Base-by-base conservation (phyloP, 2,888 invertebrate species). In the Machimus rusticus region DNA sequence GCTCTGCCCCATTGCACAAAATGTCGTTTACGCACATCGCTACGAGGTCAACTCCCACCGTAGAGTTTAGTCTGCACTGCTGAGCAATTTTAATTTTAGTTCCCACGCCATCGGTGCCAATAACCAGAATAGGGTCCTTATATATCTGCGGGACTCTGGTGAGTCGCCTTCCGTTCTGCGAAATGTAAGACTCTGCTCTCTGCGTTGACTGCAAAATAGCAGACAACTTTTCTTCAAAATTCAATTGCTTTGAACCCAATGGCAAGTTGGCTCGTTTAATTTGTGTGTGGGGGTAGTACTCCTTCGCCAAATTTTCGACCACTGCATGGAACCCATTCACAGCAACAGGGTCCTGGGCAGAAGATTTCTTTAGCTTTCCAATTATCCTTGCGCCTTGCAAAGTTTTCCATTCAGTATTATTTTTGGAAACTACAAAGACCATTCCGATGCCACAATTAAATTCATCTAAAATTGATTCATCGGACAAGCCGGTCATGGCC, bases 21-120 rank as follows among this genome's bases (percentile, higher is more conserved):
- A 99, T 96, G 92, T 99, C 99, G 93, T 99, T 99, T 6, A 98
- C 99, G 91, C 99, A 99, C 99, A 99, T 99, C 12, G 99, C 99
- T 1, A 99, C 99, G 88, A 99, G 94, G 93, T 99, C 99, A 88
- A 98, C 95, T 51, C 99, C 99, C 88, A 99, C 95, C 0, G 96
- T 96, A 88, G 94, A 93, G 92, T 98, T 97, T 14, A 95, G 94
- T 86, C 95, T 94, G 89, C 95, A 95, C 90, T 95, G 94, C 92
- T 98, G 96, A 0, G 99, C 99, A 88, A 97, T 95, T 95, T 97
- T 97, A 12, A 99, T 94, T 92, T 99, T 99, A 0, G 99, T 99
- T 84, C 99, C 99, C 23, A 99, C 99, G n/a, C 99, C 99, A 93
- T 99, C 99, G 0, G 99, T 97, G 0, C 99, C 99, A 74, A 99